Evolutionary conservation across 2,797 vertebrate genomes (phyloP).

Genomic region (Siniperca undulata): DNA sequence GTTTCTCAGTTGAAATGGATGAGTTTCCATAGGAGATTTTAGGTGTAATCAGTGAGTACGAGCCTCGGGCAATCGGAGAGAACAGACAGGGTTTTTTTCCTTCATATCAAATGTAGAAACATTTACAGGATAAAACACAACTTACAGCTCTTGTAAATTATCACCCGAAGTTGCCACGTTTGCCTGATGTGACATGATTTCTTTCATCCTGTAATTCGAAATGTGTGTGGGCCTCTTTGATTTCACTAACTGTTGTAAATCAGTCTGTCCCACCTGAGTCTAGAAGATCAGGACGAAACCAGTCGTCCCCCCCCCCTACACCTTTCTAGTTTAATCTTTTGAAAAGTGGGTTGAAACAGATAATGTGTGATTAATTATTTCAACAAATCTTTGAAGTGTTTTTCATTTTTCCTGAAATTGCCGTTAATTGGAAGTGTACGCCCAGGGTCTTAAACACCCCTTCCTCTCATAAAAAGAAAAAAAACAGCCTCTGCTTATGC

Average conservation of each 20-base stretch:
- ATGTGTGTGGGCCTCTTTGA: conserved; percentile 51
- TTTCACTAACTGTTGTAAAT: conserved; percentile 40
- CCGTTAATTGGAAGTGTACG: conserved; percentile 45
- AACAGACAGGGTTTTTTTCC: background rate
- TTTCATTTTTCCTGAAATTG: background rate
- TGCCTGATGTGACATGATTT: conserved; percentile 3
- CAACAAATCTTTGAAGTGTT: conserved; percentile 39
- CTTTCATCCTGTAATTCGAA: conserved; percentile 13
- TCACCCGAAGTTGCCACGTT: conserved; percentile 20
- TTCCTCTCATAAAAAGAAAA: too few relatives aligned
- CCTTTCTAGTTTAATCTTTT: conserved; percentile 29
- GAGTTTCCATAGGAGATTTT: conserved; percentile 24
- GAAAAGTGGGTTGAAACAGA: conserved; percentile 32
- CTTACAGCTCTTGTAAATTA: conserved; percentile 13
- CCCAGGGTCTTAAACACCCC: conserved; percentile 52
- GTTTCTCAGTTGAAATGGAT: conserved; percentile 21
- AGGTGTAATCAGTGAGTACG: conserved; percentile 42
- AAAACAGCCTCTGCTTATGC: conserved; percentile 1
- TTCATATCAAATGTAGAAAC: conserved; percentile 26
- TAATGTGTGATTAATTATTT: conserved; percentile 41
- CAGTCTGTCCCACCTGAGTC: conserved; percentile 3
- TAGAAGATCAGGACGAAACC: conserved; percentile 26
- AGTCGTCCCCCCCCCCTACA: background rate
- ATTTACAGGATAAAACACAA: conserved; percentile 37
- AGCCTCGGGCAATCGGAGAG: conserved; percentile 25